Percentiles rank a stretch among this genome's conserved stretches.
Evolutionary conservation across 2,113 vertebrate genomes (phyloP).

Genomic region (Mirounga angustirostris): DNA sequence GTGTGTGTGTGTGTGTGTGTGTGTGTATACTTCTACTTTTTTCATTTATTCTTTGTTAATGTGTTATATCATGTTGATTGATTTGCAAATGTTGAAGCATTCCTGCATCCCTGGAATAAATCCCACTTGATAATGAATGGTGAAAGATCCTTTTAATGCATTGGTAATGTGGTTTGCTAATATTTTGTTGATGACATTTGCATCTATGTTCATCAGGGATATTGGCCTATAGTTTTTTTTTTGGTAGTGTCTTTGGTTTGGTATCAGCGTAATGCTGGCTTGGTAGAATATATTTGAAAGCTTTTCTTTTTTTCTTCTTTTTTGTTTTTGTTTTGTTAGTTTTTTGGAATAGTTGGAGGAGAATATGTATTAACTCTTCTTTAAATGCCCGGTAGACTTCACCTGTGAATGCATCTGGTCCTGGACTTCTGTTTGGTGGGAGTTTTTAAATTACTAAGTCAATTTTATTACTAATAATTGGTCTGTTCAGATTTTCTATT

Average conservation of each 20-base stretch:
- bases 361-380: background rate
- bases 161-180: background rate
- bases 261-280: background rate
- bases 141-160: background rate
- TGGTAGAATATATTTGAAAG: background rate
- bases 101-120: background rate
- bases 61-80: background rate
- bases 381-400: background rate
- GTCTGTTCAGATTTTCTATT: background rate
- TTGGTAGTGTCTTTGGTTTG: background rate
- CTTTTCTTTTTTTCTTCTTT: background rate
- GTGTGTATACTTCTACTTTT: too few relatives aligned
- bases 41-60: background rate
- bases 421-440: background rate
- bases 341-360: background rate
- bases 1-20: too few relatives aligned
- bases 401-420: background rate
- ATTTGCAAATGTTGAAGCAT: background rate
- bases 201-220: background rate
- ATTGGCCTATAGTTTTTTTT: background rate
- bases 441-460: background rate
- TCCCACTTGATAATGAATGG: background rate
- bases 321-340: background rate
- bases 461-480: background rate
- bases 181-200: background rate